Evolutionary conservation across 2,113 vertebrate genomes (phyloP).

Genomic region (Chlorodrepanis virens): DNA sequence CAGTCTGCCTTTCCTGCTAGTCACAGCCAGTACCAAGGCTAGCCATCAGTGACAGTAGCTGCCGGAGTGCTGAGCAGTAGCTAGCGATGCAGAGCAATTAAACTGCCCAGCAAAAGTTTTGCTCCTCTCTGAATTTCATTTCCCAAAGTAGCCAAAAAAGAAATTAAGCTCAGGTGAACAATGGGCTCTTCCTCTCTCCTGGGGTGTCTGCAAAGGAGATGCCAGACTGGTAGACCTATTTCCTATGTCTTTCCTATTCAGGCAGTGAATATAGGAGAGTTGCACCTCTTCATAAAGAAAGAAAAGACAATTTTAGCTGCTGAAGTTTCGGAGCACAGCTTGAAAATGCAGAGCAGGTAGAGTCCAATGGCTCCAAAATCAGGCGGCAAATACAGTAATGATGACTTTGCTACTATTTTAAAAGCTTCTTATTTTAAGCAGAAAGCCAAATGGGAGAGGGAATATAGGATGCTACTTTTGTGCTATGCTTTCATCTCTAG

Average conservation of each 20-base stretch:
- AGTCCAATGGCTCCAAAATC: neutral
- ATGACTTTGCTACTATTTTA: neutral
- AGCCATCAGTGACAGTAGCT: neutral
- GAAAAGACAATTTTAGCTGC: neutral
- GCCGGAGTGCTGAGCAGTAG: neutral
- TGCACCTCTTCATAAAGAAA: neutral
- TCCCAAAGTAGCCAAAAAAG: neutral
- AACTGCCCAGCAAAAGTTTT: neutral
- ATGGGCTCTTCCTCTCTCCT: neutral
- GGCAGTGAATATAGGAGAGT: neutral
- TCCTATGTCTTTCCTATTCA: neutral
- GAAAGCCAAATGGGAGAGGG: neutral
- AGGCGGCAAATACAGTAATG: neutral
- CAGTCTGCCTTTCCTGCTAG: neutral
- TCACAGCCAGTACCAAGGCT: neutral
- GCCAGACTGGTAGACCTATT: neutral
- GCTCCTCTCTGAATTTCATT: neutral
- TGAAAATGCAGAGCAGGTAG: neutral
- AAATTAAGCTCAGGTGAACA: neutral
- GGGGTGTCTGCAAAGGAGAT: neutral
- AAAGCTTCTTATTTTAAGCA: neutral
- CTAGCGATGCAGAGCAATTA: neutral
- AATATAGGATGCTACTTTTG: neutral
- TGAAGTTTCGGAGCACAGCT: neutral
- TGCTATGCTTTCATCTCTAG: neutral